Conservation (phyloP, 1,140 invertebrate species). For the Cepaea nemoralis region DNA sequence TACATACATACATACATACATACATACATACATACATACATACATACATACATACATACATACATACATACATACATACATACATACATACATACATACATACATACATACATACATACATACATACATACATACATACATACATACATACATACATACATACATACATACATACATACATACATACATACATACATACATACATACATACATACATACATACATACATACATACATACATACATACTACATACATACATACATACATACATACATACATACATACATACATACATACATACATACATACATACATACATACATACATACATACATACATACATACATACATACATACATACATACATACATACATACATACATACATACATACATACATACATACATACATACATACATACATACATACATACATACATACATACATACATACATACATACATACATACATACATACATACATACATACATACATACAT, state of each 20-base stretch:
- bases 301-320: conserved; percentile 4
- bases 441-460: too few relatives aligned
- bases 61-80: conserved; percentile 23
- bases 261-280: conserved; percentile 15
- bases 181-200: conserved; percentile 23
- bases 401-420: too few relatives aligned
- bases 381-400: too few relatives aligned
- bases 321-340: too few relatives aligned
- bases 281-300: conserved; percentile 21
- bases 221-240: conserved; percentile 21
- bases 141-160: conserved; percentile 23
- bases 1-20: conserved; percentile 19
- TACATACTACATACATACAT: conserved; percentile 19
- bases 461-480: too few relatives aligned
- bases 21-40: conserved; percentile 23
- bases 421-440: too few relatives aligned
- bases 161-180: conserved; percentile 23
- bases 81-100: conserved; percentile 23
- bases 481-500: too few relatives aligned
- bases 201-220: conserved; percentile 23
- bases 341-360: too few relatives aligned
- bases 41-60: conserved; percentile 23
- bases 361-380: too few relatives aligned
- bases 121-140: conserved; percentile 23
- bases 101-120: conserved; percentile 23